A percentile compares a stretch with the other conserved stretches of the same genome.
These are phyloP conservation scores for Turritopsis rubra DNA, from an alignment of 30 jellyfish, hydroid and myxozoan species.

Conservation along the genomic window DNA sequence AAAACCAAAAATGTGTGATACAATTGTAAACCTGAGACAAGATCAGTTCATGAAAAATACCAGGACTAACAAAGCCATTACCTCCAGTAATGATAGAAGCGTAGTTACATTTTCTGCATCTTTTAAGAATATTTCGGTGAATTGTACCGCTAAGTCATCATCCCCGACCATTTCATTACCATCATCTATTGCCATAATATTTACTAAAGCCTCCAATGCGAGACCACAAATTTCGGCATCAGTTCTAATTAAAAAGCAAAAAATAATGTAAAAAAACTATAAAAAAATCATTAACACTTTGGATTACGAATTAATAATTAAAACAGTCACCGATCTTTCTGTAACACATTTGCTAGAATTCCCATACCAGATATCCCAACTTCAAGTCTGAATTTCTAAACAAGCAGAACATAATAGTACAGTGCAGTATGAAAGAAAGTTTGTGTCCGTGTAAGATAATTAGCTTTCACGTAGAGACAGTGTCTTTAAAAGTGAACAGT, in stretches of 20 bases:
- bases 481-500: too few relatives aligned
- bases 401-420: too few relatives aligned
- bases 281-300: neutral
- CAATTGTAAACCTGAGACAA: neutral
- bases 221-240: conserved; percentile 82
- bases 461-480: too few relatives aligned
- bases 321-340: conserved; percentile 65
- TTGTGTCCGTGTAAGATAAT: too few relatives aligned
- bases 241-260: conserved; percentile 23
- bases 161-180: conserved; percentile 32
- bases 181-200: conserved; percentile 56
- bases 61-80: neutral
- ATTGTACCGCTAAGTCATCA: conserved; percentile 64
- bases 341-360: conserved; percentile 49
- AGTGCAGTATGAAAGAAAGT: too few relatives aligned
- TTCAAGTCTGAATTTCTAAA: conserved; percentile 78
- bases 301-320: neutral
- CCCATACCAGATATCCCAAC: conserved; percentile 96
- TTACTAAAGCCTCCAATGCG: conserved; percentile 68
- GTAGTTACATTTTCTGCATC: conserved; percentile 50
- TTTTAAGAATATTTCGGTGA: conserved; percentile 71
- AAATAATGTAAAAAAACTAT: neutral
- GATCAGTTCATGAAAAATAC: neutral
- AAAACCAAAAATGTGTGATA: neutral
- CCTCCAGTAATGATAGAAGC: conserved; percentile 48